Base-by-base conservation (phyloP, 1,140 invertebrate species). In the Tyrophagus putrescentiae region DNA sequence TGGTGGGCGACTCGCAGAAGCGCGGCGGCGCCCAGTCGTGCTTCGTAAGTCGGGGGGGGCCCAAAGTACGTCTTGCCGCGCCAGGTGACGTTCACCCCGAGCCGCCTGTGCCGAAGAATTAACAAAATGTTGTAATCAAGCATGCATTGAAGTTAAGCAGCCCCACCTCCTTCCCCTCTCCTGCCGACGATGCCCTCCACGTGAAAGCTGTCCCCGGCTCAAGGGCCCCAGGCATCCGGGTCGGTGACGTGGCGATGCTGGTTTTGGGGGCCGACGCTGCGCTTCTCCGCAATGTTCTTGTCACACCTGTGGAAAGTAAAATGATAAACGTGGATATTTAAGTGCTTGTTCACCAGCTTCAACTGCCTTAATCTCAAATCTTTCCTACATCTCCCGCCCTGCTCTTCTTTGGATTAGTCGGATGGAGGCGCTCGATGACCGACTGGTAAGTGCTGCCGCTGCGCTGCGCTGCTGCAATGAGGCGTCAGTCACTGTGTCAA, bases 11-110 rank as follows among this genome's bases (percentile, higher is more conserved):
- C 74, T 96, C 93, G 78, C 90, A 95, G 76, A 94, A 93, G 74
- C 91, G 83, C 64, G 91, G 91, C 57, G 92, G 91, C 61, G 91
- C 90, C 91, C 92, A 98, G 70, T 95, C 90, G 73, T 96, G 91
- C 67, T 88, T 81, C 34, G 92, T 96, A 93, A 74, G 97, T 93
- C 64, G 97, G 73, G 58, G 97, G 74, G 16, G 93, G 96, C 25
- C 94, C 94, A 28, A 97, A 91, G 73, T 96, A 98, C 7, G 92
- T 97, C 73, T 97, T 97, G 61, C 92, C 93, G 72, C 93, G 78
- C 94, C 94, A 97, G 60, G 92, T 97, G 25, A 97, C 91, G 75
- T 97, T 98, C n/a, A 98, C 90, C 96, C 92, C 66, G 97, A 77
- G 7, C 97, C 87, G 71, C 90, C 89, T 94, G 53, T n/a, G n/a